Evolutionary conservation across 2,113 vertebrate genomes (phyloP).

Genomic region (Pseudorhombus dupliciocellatus): DNA sequence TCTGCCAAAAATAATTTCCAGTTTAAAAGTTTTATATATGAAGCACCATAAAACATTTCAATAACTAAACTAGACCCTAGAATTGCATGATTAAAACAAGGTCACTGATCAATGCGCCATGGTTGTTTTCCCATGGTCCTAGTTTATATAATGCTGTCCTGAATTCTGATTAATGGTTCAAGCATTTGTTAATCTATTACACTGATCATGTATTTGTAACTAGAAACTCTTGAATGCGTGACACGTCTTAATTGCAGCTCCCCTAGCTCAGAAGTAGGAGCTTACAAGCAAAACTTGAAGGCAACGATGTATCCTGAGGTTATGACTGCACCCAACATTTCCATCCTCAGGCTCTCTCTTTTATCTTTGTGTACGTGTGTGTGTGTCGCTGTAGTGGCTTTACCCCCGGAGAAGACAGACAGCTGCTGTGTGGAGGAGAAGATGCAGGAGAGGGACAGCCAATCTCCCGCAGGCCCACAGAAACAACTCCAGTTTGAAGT

Average conservation of each 20-base stretch:
- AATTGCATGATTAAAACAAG: too few relatives aligned
- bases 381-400: slow-evolving; percentile 85
- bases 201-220: slow-evolving; percentile 14
- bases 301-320: slow-evolving; percentile 62
- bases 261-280: slow-evolving; percentile 48
- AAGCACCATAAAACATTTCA: neutral
- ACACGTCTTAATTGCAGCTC: slow-evolving; percentile 61
- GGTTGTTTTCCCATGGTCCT: too few relatives aligned
- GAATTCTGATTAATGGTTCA: too few relatives aligned
- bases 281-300: slow-evolving; percentile 58
- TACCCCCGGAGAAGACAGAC: slow-evolving; percentile 94
- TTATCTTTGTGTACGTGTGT: slow-evolving; percentile 56
- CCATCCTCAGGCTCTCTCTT: slow-evolving; percentile 67
- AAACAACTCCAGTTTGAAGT: slow-evolving; percentile 98
- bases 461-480: slow-evolving; percentile 84
- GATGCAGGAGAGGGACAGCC: slow-evolving; percentile 85
- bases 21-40: too few relatives aligned
- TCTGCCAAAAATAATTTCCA: too few relatives aligned
- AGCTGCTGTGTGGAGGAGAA: slow-evolving; percentile 90
- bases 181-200: too few relatives aligned
- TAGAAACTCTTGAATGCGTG: slow-evolving; percentile 24
- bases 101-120: too few relatives aligned
- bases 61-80: too few relatives aligned
- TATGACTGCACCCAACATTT: slow-evolving; percentile 56
- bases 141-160: too few relatives aligned